Percentiles rank a stretch among this genome's conserved stretches.
These are phyloP conservation scores for Drosophila tanythrix DNA, from an alignment of 2,888 invertebrate genomes.

Conservation along the genomic window DNA sequence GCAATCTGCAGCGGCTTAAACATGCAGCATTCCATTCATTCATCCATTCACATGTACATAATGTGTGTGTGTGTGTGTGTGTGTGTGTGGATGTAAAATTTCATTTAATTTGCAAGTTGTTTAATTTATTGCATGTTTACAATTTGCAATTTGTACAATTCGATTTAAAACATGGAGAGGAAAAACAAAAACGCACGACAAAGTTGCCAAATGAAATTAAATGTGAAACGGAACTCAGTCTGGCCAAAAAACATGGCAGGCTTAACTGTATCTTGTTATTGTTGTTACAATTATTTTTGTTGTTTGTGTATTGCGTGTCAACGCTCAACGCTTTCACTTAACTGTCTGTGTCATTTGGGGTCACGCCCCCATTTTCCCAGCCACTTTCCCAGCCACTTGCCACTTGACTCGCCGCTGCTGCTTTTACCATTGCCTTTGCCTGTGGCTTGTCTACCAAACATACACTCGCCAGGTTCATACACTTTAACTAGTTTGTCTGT, in stretches of 20 bases:
- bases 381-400: slow-evolving; percentile 14
- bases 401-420: slow-evolving; percentile 55
- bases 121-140: slow-evolving; percentile 80
- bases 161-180: slow-evolving; percentile 64
- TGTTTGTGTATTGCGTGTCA: slow-evolving; percentile 69
- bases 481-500: slow-evolving; percentile 76
- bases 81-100: slow-evolving; percentile 63
- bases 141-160: slow-evolving; percentile 81
- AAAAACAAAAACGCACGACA: slow-evolving; percentile 55
- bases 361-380: slow-evolving; percentile 69
- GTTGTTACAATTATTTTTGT: slow-evolving; percentile 24
- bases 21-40: slow-evolving; percentile 35
- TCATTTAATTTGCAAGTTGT: slow-evolving; percentile 77
- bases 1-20: slow-evolving; percentile 51
- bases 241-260: slow-evolving; percentile 49
- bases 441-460: slow-evolving; percentile 55
- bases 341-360: slow-evolving; percentile 77
- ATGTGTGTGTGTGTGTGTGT: slow-evolving; percentile 13
- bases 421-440: slow-evolving; percentile 40
- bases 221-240: slow-evolving; percentile 56
- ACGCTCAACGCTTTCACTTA: slow-evolving; percentile 77
- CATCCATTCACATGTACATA: slow-evolving; percentile 7
- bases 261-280: slow-evolving; percentile 47
- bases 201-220: slow-evolving; percentile 76
- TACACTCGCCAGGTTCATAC: slow-evolving; percentile 14